phyloP scores from a whole-genome alignment of 2,888 invertebrate species.

The Chelonus formosanus region DNA sequence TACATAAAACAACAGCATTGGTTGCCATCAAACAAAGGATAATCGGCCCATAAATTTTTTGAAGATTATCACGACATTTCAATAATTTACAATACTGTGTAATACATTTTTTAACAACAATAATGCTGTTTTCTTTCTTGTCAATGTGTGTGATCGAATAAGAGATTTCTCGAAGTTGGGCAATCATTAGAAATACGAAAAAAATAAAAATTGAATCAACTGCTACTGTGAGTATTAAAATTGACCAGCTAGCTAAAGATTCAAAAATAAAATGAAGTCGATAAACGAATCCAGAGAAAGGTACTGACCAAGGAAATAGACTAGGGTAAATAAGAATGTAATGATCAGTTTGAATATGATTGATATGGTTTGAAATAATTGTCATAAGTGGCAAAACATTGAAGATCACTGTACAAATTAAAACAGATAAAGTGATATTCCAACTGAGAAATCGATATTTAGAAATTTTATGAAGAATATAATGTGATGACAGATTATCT shows the following conservation, averaged over 20 bases:
- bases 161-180: constrained; percentile 42
- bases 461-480: background rate
- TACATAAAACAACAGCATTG: constrained; percentile 19
- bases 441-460: too few species aligned
- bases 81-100: constrained; percentile 4
- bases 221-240: constrained; percentile 31
- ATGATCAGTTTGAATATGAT: background rate
- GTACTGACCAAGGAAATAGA: constrained; percentile 42
- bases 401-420: too few species aligned
- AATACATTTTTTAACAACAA: constrained; percentile 7
- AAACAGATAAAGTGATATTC: too few species aligned
- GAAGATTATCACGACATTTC: constrained; percentile 15
- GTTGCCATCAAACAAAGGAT: constrained; percentile 21
- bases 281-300: constrained; percentile 36
- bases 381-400: background rate
- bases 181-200: constrained; percentile 47
- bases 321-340: constrained; percentile 37
- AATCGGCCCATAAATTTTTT: constrained; percentile 28
- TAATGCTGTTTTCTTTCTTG: constrained; percentile 23
- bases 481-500: background rate
- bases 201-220: constrained; percentile 48
- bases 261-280: constrained; percentile 42
- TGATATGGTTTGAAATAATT: background rate
- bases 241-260: background rate
- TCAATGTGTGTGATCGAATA: constrained; percentile 32